Percentiles rank a stretch among this genome's conserved stretches.
Evolutionary conservation across 2,888 invertebrate species (phyloP).

Genomic region (Podotricha telesiphe): DNA sequence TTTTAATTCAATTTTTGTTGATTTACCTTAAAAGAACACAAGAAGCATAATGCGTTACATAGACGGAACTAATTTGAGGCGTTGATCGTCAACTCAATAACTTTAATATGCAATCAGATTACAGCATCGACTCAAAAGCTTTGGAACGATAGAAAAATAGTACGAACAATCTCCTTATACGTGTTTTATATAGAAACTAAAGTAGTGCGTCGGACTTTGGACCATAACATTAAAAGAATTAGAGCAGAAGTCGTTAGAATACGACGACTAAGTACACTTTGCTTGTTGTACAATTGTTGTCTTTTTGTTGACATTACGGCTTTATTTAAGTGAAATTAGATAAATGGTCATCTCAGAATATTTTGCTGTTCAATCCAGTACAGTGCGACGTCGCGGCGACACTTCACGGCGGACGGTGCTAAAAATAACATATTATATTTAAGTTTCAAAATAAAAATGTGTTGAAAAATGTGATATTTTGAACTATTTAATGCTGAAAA

Average conservation of each 20-base stretch:
- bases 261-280: slow-evolving; percentile 51
- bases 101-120: slow-evolving; percentile 52
- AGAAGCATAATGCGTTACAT: slow-evolving; percentile 32
- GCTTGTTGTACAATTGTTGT: slow-evolving; percentile 64
- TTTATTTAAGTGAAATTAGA: slow-evolving; percentile 83
- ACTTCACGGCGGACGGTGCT: slow-evolving; percentile 52
- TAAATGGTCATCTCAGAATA: slow-evolving; percentile 80
- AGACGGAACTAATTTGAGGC: slow-evolving; percentile 45
- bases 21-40: background rate
- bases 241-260: slow-evolving; percentile 54
- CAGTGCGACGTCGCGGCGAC: slow-evolving; percentile 35
- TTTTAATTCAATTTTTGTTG: background rate
- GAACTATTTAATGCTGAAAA: slow-evolving; percentile 37
- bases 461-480: slow-evolving; percentile 70
- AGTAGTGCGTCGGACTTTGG: slow-evolving; percentile 47
- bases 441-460: slow-evolving; percentile 45
- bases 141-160: slow-evolving; percentile 72
- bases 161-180: slow-evolving; percentile 35
- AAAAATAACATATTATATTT: slow-evolving; percentile 51
- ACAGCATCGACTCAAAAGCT: slow-evolving; percentile 63
- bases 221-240: slow-evolving; percentile 55
- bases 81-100: slow-evolving; percentile 50
- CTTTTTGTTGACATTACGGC: slow-evolving; percentile 80
- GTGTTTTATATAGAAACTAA: slow-evolving; percentile 46
- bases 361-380: slow-evolving; percentile 71